Base-by-base conservation (phyloP, 2,888 invertebrate genomes). In the Drosophila ezoana region DNA sequence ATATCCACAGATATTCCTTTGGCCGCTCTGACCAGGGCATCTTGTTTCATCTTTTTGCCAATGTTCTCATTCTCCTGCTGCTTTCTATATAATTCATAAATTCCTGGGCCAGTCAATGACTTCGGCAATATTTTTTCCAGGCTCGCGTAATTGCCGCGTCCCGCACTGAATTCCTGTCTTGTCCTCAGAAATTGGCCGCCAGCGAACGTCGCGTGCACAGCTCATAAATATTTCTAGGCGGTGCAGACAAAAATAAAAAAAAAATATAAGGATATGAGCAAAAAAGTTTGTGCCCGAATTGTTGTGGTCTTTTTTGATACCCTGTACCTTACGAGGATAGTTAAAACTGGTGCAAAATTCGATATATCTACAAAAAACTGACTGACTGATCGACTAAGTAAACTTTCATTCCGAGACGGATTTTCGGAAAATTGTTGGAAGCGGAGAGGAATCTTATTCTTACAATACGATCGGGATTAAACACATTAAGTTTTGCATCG, bases 211-310 rank as follows among this genome's bases (percentile, higher is more conserved):
- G 69, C 76, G 63, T 77, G 69, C 61, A 53, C 48, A 45, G 43
- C 84, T 73, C 87, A 86, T 85, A 86, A 87, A 86, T 83, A 79
- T 77, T 85, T 77, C 59, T 57, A 77, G 75, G 65, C 77, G 59
- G n/a, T 28, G 57, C 51, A 57, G 40, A 48, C 59, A 47, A 67
- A 63, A 47, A 53, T 44, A 43, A n/a, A 16, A 41, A 48, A 72
- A 49, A 13, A 18, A 18, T 51, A 8, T 9, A 8, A 23, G 37
- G 33, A 28, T 5, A 37, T 44, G 4, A 0, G 28, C 10, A 10
- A 37, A 4, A 16, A 33, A 43, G 1, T 16, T 40, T 0, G 3
- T 28, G n/a, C 32, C 10, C 32, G 41, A 52, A 40, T 37, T 1
- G 4, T 4, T 13, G 13, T 23, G 6, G 6, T 28, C 1, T 8